phyloP scores from a whole-genome alignment of 1,140 invertebrate genomes.

The Pentalonia nigronervosa region DNA sequence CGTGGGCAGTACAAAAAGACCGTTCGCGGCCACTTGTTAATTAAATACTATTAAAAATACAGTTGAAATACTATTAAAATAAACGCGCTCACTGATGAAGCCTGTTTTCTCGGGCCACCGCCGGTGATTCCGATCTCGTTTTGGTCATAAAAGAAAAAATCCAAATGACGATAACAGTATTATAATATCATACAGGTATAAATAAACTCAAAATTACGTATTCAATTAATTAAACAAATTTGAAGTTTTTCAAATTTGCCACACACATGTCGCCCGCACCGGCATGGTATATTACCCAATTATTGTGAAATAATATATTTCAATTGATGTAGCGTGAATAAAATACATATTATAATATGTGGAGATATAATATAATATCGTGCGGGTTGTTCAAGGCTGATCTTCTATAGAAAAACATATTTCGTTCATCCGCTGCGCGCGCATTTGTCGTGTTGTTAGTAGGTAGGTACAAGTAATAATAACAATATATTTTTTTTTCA shows the following conservation, averaged over 20 bases:
- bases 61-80: slow-evolving; percentile 24
- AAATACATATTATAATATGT: not conserved
- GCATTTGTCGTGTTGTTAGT: not conserved
- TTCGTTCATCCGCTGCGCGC: not conserved
- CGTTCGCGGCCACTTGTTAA: slow-evolving; percentile 55
- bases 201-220: not conserved
- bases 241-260: not conserved
- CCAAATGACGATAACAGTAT: not conserved
- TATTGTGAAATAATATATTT: slow-evolving; percentile 28
- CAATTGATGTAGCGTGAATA: slow-evolving; percentile 23
- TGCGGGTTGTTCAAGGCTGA: slow-evolving; percentile 41
- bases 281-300: not conserved
- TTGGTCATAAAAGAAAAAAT: slow-evolving; percentile 43
- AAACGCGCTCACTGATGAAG: not conserved
- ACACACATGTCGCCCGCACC: not conserved
- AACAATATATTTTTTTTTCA: not conserved
- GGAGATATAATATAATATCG: slow-evolving; percentile 20
- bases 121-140: slow-evolving; percentile 27
- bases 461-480: not conserved
- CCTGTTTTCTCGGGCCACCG: slow-evolving; percentile 13
- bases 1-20: slow-evolving; percentile 53
- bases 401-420: slow-evolving; percentile 21
- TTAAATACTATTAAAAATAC: slow-evolving; percentile 53
- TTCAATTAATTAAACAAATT: not conserved
- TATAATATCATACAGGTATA: not conserved